phyloP scores from a whole-genome alignment of 2,888 invertebrate species.

The Cremastobaeus sp. region DNA sequence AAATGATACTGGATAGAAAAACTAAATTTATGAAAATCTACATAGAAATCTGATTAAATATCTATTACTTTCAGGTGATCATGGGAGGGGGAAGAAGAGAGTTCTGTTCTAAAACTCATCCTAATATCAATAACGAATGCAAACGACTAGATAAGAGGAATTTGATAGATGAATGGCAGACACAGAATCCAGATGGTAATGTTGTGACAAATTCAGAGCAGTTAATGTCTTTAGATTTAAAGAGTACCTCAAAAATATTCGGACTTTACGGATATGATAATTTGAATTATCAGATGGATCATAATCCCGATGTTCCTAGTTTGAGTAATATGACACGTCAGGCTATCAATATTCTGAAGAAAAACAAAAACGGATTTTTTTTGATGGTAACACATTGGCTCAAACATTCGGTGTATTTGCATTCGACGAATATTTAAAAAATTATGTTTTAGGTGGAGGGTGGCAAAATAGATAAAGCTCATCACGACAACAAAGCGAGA shows the following conservation, averaged over 20 bases:
- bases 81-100: conserved; percentile 81
- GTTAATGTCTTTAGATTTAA: conserved; percentile 76
- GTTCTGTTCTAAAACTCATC: conserved; percentile 3
- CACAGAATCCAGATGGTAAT: conserved; percentile 74
- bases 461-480: conserved; percentile 83
- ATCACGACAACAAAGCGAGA: conserved; percentile 82
- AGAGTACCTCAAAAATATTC: conserved; percentile 78
- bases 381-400: conserved; percentile 77
- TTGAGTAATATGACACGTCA: conserved; percentile 82
- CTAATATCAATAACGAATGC: conserved; percentile 74
- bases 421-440: too few relatives aligned
- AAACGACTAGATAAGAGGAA: conserved; percentile 80
- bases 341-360: conserved; percentile 79
- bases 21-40: too few relatives aligned
- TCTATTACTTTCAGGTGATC: conserved; percentile 80
- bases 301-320: conserved; percentile 79
- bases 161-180: conserved; percentile 81
- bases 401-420: too few relatives aligned
- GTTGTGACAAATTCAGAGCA: conserved; percentile 77
- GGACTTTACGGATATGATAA: conserved; percentile 81
- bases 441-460: conserved; percentile 79
- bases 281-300: conserved; percentile 80
- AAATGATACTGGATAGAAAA: too few relatives aligned
- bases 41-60: too few relatives aligned
- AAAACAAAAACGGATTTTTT: conserved; percentile 80